Percentiles rank a stretch among this genome's conserved stretches.
Conservation (phyloP, 2,113 vertebrate species). For the Plotosus lineatus region DNA sequence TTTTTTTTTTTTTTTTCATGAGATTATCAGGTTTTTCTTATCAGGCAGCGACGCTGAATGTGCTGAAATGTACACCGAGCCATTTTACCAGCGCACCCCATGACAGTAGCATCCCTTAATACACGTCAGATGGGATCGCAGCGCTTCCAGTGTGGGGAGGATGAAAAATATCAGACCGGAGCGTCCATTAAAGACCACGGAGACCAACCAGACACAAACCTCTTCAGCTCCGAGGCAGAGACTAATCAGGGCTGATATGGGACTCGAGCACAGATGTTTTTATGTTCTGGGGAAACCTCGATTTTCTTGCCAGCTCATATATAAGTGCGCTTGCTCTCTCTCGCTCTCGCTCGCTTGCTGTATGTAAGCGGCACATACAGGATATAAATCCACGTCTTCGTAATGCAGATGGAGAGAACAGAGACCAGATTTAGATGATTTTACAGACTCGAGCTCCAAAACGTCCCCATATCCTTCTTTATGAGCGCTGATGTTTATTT, state of each 20-base stretch:
- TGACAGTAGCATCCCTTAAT: not conserved
- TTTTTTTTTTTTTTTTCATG: not conserved
- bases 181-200: not conserved
- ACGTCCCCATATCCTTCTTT: not conserved
- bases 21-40: not conserved
- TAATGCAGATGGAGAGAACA: constrained; percentile 5
- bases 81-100: not conserved
- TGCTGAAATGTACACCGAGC: not conserved
- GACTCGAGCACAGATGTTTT: constrained; percentile 12
- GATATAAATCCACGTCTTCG: not conserved
- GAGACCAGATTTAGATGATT: not conserved
- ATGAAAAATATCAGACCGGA: not conserved
- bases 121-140: not conserved
- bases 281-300: not conserved
- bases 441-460: not conserved
- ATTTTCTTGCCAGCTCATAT: not conserved
- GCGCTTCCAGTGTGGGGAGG: not conserved
- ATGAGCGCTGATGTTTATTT: not conserved
- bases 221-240: constrained; percentile 1
- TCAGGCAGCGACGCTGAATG: not conserved
- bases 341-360: not conserved
- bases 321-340: not conserved
- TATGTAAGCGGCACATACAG: not conserved
- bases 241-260: not conserved
- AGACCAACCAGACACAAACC: not conserved